Evolutionary conservation across 2,888 invertebrate species (phyloP), one percentile per base, ranked within the genome.

Genomic region (Mesorhabditis sp.): DNA sequence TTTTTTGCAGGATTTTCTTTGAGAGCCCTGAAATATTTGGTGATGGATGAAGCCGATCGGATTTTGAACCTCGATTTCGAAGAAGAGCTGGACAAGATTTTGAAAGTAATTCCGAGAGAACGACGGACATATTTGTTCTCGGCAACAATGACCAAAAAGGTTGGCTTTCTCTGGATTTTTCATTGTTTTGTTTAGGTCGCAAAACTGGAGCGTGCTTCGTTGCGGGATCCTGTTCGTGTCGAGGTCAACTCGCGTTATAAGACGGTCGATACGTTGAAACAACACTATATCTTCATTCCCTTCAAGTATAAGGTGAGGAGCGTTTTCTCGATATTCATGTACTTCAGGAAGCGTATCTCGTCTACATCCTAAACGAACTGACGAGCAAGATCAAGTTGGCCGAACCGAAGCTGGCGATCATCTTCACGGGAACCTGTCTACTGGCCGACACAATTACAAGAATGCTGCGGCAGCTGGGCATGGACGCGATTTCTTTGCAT

Each of bases 11-110:
- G 98, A 42, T 99, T 98, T 86, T 93, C 92, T 87, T 88, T 96
- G 45, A 91, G 92, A 80, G 90, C 93, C 1, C 88, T 96, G 0
- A 95, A 95, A 87, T 85, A 74, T 64, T 71, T 86, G 90, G 92
- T 97, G 0, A 95, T 98, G 95, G 98, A 98, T 82, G 98, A 98
- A 90, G 98, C 98, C 0, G 98, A 98, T 87, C 90, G 97, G 77
- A 98, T 98, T 79, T 89, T 99, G 4, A 97, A 97, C 86, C 94
- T 96, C 95, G 98, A 98, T 86, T 99, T 99, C 86, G 97, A 97
- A 88, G 91, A 92, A 45, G 98, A 98, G 88, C 81, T 88, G 43
- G 94, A 96, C 87, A 96, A 96, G 88, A 96, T 98, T 70, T 87
- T 98, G 3, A 91, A 92, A 83, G 92, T 91, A 0, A 91, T 98